These are phyloP conservation scores for Archivesica marissinica DNA, from an alignment of 1,140 invertebrate genomes.

Conservation along the genomic window DNA sequence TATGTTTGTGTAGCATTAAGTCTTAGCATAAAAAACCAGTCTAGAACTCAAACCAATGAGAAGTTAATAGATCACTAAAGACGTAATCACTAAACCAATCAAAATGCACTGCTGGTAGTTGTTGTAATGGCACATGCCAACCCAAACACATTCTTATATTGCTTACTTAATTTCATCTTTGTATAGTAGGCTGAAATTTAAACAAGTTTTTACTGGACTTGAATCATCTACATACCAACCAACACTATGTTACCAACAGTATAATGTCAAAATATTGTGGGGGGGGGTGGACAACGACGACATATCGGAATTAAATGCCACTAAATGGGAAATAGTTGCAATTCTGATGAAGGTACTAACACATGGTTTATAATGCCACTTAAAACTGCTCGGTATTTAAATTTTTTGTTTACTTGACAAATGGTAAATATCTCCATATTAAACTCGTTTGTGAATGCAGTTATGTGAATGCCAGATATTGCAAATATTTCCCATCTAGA, in stretches of 20 bases:
- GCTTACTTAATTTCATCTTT: slow-evolving; percentile 56
- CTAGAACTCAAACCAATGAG: neutral
- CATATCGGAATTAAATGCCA: neutral
- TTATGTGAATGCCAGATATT: too few species aligned
- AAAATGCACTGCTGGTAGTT: slow-evolving; percentile 44
- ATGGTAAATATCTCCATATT: too few species aligned
- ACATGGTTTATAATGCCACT: neutral
- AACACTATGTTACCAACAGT: neutral
- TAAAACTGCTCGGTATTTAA: neutral
- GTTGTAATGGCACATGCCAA: slow-evolving; percentile 53
- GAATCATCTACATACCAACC: neutral
- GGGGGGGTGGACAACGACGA: neutral
- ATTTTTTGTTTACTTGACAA: too few species aligned
- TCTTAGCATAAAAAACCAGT: neutral
- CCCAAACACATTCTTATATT: slow-evolving; percentile 10
- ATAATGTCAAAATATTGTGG: neutral
- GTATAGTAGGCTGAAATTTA: slow-evolving; percentile 49
- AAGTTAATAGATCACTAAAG: slow-evolving; percentile 3
- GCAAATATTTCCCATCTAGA: too few species aligned
- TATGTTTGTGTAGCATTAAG: too few species aligned
- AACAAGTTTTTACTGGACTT: slow-evolving; percentile 25
- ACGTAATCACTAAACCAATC: slow-evolving; percentile 48
- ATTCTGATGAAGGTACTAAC: neutral
- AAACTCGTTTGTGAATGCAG: too few species aligned
- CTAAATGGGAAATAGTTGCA: neutral